Base-by-base conservation (phyloP, 2,888 invertebrate species). In the Yponomeuta malinellus region DNA sequence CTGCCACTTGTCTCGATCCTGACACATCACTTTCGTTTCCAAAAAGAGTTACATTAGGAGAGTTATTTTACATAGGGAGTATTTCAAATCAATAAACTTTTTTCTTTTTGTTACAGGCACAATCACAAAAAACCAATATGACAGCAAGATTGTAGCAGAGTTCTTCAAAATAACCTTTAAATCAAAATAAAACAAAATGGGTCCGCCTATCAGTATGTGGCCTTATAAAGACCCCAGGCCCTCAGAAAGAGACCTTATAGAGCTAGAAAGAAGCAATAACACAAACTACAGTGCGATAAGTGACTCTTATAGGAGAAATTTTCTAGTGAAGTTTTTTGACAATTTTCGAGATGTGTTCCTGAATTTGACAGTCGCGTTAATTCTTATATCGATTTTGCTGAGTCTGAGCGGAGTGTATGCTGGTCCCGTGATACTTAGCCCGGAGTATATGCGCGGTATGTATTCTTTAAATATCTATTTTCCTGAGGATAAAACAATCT, bases 371-470 rank as follows among this genome's bases (percentile, higher is more conserved):
- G 80, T 88, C 71, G 79, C 78, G 0, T 72, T 88, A 64, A 76
- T 90, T 70, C 74, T 89, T 64, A 74, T 88, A 69, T 89, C 90
- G 79, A 78, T 88, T 74, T 72, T 88, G 70, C 76, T 88, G 70
- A 83, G 79, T 79, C 77, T 84, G 69, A 83, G 81, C 73, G 79
- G 77, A 33, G 91, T 86, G 15, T 77, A 76, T 33, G 91, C 89
- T 1, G 89, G 89, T 0, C 91, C 91, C 2, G 90, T 92, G 63
- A 76, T 90, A 73, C 75, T 91, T 15, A 89, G 85, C 75, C 76
- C 90, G 88, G 88, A 89, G 78, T 89, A 91, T 81, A 81, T 87
- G 72, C 91, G 90, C 86, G 91, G 91, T 92, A 80, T 83, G 75
- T 68, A 67, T 43, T 12, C 4, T 37, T 67, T 12, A 12, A 33